phyloP scores from a whole-genome alignment of 2,888 invertebrate species.

The Creontiades dilutus region DNA sequence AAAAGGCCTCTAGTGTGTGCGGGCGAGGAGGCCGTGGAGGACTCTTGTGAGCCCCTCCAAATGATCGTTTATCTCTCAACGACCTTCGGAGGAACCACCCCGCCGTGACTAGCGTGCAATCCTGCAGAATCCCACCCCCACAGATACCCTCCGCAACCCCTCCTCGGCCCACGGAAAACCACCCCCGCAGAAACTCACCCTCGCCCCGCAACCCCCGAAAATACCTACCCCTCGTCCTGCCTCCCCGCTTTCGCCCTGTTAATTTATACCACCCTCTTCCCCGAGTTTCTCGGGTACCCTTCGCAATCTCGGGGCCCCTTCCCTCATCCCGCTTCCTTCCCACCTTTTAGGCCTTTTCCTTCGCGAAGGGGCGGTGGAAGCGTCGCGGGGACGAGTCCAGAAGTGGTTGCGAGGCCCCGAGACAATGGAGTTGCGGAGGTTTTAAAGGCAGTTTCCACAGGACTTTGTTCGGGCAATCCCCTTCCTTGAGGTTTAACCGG shows the following conservation, averaged over 20 bases:
- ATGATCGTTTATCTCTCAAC: slow-evolving; percentile 42
- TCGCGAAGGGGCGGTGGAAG: background rate
- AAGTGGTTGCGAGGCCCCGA: background rate
- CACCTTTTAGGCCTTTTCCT: background rate
- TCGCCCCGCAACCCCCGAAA: background rate
- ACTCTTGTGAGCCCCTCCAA: slow-evolving; percentile 30
- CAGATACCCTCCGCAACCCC: background rate
- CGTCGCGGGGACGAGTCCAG: background rate
- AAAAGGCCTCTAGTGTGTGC: slow-evolving; percentile 10
- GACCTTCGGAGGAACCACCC: slow-evolving; percentile 23
- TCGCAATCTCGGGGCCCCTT: slow-evolving; percentile 2
- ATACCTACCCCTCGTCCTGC: background rate
- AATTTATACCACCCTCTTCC: slow-evolving; percentile 7
- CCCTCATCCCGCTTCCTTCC: slow-evolving; percentile 5
- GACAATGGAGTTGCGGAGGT: slow-evolving; percentile 28
- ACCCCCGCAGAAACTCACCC: background rate
- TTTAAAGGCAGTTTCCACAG: slow-evolving; percentile 17
- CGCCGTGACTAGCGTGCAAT: slow-evolving; percentile 27
- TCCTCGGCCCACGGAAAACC: background rate
- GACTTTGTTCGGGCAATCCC: background rate
- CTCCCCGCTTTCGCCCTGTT: background rate
- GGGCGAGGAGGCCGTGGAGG: slow-evolving; percentile 24
- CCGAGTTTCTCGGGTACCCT: background rate
- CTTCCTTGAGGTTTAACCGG: background rate
- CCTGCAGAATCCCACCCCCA: slow-evolving; percentile 33